Conservation (phyloP, 2,888 invertebrate genomes). For the Mesoligia furuncula region DNA sequence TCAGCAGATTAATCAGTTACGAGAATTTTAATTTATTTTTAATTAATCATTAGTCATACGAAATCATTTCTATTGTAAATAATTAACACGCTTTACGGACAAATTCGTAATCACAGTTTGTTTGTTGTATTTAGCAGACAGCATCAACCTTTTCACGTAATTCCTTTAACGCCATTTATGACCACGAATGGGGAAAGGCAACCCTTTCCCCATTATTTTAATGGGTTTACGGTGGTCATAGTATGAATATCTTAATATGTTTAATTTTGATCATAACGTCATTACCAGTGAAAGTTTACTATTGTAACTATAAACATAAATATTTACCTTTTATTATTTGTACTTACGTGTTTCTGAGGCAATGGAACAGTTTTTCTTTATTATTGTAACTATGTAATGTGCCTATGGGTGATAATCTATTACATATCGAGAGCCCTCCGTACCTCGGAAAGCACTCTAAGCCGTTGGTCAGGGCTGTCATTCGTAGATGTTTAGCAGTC, state of each 20-base stretch:
- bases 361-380: neutral
- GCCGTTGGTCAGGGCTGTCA: neutral
- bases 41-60: neutral
- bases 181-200: constrained; percentile 1
- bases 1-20: neutral
- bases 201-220: constrained; percentile 12
- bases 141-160: constrained; percentile 5
- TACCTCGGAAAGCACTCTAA: neutral
- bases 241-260: neutral
- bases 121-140: constrained; percentile 17
- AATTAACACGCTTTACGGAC: neutral
- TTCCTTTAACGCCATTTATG: constrained; percentile 10
- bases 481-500: neutral
- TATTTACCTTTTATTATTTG: neutral
- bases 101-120: neutral
- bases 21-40: neutral
- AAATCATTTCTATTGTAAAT: neutral
- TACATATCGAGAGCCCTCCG: neutral
- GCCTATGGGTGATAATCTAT: neutral
- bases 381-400: no score
- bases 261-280: neutral
- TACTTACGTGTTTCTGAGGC: neutral
- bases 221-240: constrained; percentile 1
- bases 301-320: neutral
- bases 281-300: neutral